Base-by-base conservation (phyloP, 2,113 vertebrate genomes). In the Nannobrachium achirus region DNA sequence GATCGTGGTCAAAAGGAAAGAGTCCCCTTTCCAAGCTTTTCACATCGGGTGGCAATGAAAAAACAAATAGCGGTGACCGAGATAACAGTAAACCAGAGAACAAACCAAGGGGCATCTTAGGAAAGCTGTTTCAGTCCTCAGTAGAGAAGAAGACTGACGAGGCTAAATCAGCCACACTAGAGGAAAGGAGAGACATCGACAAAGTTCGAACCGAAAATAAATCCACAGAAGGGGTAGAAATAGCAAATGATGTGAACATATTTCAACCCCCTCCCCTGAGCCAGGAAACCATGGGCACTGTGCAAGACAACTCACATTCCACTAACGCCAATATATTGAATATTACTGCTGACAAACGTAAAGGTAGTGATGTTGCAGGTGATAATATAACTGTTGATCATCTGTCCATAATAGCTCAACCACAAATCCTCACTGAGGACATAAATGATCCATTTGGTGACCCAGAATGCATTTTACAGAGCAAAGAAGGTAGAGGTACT, bases 21-120 rank as follows among this genome's bases (percentile, higher is more conserved):
- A 94, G 89, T 2, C 88, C 93, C 14, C 71, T 94, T 16, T 76
- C 80, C 13, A 92, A 69, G 0, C 86, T 94, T 56, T 95, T 94
- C 78, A 86, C 82, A 50, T 83, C 89, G 62, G 82, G 87, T 56
- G 79, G 74, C 59, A 92, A 78, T 84, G 81, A 76, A 9, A 91
- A 64, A 33, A 8, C 45, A 7, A 76, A 56, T 63, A 92, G 78
- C 59, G 83, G 3, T 56, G 81, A 88, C 56, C 81, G 60, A 38
- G 82, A 88, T 2, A 66, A 13, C 46, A 93, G 77, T 55, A 93
- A 92, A 84, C 0, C 73, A 13, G 87, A 89, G 1, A 49, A 2
- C 0, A 95, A 92, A 75, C 56, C 86, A 0, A 78, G 79, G 6
- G 92, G 92, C 65, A 72, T 92, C 20, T 71, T 94, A 2, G 89